These are phyloP conservation scores for Pithys albifrons DNA, from an alignment of 2,113 vertebrate species.

Conservation along the genomic window DNA sequence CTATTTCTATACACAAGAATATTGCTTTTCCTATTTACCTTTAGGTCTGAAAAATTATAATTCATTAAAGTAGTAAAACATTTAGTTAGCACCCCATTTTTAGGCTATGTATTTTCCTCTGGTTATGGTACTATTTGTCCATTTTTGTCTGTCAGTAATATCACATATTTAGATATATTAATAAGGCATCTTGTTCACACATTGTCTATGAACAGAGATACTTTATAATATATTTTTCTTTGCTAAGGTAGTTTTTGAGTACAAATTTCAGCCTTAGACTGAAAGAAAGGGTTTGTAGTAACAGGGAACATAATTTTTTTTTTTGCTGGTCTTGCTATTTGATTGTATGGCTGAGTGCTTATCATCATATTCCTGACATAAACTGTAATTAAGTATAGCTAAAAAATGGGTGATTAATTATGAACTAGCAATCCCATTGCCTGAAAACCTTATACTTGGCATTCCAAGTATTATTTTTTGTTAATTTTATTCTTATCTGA, in stretches of 20 bases:
- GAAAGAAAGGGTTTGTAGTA: not conserved
- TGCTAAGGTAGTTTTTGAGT: not conserved
- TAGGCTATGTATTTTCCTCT: not conserved
- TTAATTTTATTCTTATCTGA: conserved; percentile 56
- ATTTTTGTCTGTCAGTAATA: not conserved
- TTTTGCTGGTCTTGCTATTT: not conserved
- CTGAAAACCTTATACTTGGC: conserved; percentile 17
- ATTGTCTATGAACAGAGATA: not conserved
- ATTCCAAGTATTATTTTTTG: not conserved
- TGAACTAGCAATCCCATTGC: conserved; percentile 6
- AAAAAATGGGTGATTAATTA: conserved; percentile 34
- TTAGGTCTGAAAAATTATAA: not conserved
- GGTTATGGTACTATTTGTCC: not conserved
- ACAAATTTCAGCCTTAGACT: not conserved
- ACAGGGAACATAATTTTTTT: not conserved
- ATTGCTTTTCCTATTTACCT: not conserved
- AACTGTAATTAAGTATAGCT: not conserved
- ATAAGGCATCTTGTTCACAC: not conserved
- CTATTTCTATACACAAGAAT: not conserved
- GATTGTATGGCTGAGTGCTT: not conserved
- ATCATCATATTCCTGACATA: not conserved
- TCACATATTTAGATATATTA: not conserved
- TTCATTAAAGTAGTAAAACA: not conserved
- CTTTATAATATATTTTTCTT: not conserved
- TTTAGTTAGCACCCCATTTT: not conserved